Evolutionary conservation across 2,113 vertebrate genomes (phyloP).

Genomic region (Trematocara variabile): DNA sequence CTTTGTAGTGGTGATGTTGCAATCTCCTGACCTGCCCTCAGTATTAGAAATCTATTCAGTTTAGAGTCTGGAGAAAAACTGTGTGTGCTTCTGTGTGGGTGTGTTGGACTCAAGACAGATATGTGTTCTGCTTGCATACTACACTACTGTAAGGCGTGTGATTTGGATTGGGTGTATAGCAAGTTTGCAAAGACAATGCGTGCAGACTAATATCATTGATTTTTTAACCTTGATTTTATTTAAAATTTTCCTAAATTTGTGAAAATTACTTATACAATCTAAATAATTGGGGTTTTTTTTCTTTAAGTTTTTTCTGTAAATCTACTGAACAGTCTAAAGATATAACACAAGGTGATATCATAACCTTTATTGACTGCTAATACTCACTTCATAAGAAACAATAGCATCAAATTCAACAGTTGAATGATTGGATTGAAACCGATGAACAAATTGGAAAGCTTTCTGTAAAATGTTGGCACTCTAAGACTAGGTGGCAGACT

Average conservation of each 20-base stretch:
- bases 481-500: background rate
- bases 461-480: background rate
- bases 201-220: background rate
- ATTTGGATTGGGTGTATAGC: background rate
- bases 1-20: conserved; percentile 28
- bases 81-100: background rate
- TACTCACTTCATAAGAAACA: background rate
- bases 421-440: background rate
- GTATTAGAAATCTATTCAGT: conserved; percentile 29
- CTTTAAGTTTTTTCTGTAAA: background rate
- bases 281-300: background rate
- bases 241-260: background rate
- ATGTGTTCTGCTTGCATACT: background rate
- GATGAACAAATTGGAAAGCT: background rate
- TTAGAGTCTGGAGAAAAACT: background rate
- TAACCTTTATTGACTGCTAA: background rate
- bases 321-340: background rate
- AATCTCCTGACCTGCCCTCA: conserved; percentile 14
- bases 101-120: background rate
- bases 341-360: background rate
- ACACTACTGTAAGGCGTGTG: background rate
- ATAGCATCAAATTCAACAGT: background rate
- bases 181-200: background rate
- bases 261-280: background rate
- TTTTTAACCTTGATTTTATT: background rate